These are phyloP conservation scores for Pachymerium ferrugineum DNA, from an alignment of 2,888 invertebrate genomes.

Conservation along the genomic window DNA sequence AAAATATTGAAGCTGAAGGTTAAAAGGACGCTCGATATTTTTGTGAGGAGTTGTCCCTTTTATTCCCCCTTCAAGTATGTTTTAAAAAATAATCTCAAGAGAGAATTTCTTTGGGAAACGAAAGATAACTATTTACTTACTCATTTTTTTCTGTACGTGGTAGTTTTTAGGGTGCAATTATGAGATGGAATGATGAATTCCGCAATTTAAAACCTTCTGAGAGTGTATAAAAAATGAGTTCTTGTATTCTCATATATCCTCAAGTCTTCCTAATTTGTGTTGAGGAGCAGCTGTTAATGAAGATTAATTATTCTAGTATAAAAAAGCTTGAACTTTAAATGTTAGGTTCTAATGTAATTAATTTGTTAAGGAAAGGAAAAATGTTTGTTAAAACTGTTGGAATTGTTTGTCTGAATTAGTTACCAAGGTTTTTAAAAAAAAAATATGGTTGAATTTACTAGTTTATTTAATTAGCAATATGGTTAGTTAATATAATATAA, in stretches of 20 bases:
- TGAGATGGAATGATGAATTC: not conserved
- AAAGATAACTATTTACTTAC: not conserved
- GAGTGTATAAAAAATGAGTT: no score
- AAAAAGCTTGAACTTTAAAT: no score
- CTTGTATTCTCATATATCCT: not conserved
- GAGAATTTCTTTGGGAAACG: not conserved
- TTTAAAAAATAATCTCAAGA: no score
- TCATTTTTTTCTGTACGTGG: not conserved
- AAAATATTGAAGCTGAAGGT: not conserved
- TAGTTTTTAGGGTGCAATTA: not conserved
- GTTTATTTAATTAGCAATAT: not conserved
- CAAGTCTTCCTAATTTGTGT: conserved; percentile 11
- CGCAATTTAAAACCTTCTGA: not conserved
- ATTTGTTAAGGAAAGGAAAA: no score
- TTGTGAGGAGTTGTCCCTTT: not conserved
- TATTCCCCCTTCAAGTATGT: not conserved
- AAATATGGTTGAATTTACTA: not conserved
- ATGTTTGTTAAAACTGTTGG: not conserved
- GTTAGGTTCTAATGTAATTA: no score
- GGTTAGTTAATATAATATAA: not conserved
- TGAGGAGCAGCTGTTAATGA: conserved; percentile 7
- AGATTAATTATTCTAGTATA: no score
- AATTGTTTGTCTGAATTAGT: not conserved
- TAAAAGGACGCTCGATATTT: not conserved
- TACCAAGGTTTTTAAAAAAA: no score